A percentile compares a stretch with the other conserved stretches of the same genome.
Conservation (phyloP, 2,113 vertebrate species). For the Gasterosteus aculeatus region DNA sequence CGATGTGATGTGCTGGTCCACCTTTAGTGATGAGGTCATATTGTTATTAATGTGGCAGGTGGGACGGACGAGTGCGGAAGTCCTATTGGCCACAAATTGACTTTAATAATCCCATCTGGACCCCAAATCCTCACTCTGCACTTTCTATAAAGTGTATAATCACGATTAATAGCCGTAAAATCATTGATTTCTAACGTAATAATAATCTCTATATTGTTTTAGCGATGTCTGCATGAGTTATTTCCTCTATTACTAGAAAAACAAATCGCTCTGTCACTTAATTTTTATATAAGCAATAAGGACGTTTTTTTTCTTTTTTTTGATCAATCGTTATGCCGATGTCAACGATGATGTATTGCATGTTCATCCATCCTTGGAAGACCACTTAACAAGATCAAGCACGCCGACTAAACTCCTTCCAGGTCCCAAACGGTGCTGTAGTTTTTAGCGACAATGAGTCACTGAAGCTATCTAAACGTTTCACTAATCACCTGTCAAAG, state of each 20-base stretch:
- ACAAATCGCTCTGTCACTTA: not conserved
- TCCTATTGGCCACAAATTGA: conserved; percentile 45
- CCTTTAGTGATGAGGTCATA: conserved; percentile 29
- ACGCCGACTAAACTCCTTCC: not conserved
- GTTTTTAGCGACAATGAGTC: not conserved
- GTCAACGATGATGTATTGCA: not conserved
- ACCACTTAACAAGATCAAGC: not conserved
- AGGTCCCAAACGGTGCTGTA: not conserved
- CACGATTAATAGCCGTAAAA: conserved; percentile 17
- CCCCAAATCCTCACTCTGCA: conserved; percentile 23
- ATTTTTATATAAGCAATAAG: conserved; percentile 7
- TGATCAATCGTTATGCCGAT: not conserved
- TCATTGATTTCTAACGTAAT: conserved; percentile 28
- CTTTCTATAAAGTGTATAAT: conserved; percentile 1
- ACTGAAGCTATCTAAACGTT: not conserved
- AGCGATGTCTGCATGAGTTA: not conserved
- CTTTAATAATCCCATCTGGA: conserved; percentile 39
- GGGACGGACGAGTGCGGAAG: conserved; percentile 6
- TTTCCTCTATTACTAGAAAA: conserved; percentile 10
- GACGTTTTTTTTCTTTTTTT: not conserved
- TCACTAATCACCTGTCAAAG: not conserved
- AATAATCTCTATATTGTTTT: conserved; percentile 2
- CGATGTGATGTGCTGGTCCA: conserved; percentile 12
- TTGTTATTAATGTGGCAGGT: conserved; percentile 51
- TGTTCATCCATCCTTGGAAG: not conserved